Percentiles rank a stretch among this genome's conserved stretches.
These are phyloP conservation scores for Perca fluviatilis DNA, from an alignment of 2,113 vertebrate genomes.

Conservation along the genomic window DNA sequence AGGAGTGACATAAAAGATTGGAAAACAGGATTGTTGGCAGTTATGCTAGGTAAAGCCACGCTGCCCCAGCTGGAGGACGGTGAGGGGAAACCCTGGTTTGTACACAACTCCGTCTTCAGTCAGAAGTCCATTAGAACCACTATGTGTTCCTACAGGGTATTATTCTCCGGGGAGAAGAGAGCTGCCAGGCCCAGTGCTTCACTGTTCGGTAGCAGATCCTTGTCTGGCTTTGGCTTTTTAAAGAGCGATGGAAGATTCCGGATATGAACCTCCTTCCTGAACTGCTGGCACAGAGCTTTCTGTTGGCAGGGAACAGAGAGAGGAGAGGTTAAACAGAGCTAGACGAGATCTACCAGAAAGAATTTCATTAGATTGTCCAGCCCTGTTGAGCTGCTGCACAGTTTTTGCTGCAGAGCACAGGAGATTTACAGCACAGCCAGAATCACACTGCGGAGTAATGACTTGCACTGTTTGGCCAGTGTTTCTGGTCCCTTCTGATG, in stretches of 20 bases:
- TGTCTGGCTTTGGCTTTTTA: conserved; percentile 91
- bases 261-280: conserved; percentile 98
- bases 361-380: conserved; percentile 60
- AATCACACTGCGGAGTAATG: conserved; percentile 62
- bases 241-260: conserved; percentile 97
- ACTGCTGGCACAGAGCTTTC: conserved; percentile 97
- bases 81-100: conserved; percentile 14
- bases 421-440: conserved; percentile 56
- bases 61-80: conserved; percentile 8
- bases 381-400: conserved; percentile 34
- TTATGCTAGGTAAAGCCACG: conserved; percentile 13
- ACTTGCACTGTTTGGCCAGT: conserved; percentile 38
- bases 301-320: conserved; percentile 78
- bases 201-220: conserved; percentile 83
- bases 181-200: conserved; percentile 83
- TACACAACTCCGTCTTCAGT: conserved; percentile 48
- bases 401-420: conserved; percentile 19
- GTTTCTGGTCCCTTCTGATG: conserved; percentile 32
- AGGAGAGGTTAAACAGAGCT: conserved; percentile 54
- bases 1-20: conserved; percentile 20
- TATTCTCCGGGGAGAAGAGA: conserved; percentile 83
- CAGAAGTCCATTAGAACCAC: conserved; percentile 36
- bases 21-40: conserved; percentile 46
- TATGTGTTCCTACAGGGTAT: conserved; percentile 58
- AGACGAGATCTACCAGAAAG: conserved; percentile 35